Evolutionary conservation across 2,888 invertebrate genomes (phyloP), one percentile per base, ranked within the genome.

Genomic region (Villa cingulata): DNA sequence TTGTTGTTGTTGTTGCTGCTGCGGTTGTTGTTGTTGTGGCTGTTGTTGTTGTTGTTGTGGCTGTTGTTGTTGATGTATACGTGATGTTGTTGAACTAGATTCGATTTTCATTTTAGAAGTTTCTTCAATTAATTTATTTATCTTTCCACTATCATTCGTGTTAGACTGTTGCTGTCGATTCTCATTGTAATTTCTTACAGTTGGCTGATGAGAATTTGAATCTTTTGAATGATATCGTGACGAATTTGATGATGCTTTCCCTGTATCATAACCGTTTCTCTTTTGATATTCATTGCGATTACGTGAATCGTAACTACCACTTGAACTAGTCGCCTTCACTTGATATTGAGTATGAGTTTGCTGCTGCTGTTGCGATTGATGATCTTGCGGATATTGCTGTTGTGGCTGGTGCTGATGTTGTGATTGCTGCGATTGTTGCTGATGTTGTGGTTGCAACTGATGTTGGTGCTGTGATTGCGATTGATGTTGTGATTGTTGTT

Each of bases 21-120:
- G 14, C 20, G 72, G 53, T 29, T 42, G 44, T 19, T 27, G 39
- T 14, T 14, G 14, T 20, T 43, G 42, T 15, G 32, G 36, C 40
- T 46, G 48, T 41, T 46, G 46, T 51, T 37, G 18, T 27, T 37
- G 20, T 2, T 36, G 14, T 16, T 72, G 53, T 69, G 42, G 43
- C 38, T 43, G 32, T 46, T 55, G 37, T 43, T 43, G 29, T 17
- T 37, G 45, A 5, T 51, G 51, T 62, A 53, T 46, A 18, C 49
- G 32, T 27, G 59, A 47, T 53, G 48, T 6, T 27, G 55, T 27
- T 15, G 41, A 40, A 23, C 36, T 23, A 5, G 48, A 40, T 37
- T 53, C 58, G 49, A 58, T 55, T 56, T 62, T 62, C 20, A 66
- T 46, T 52, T 63, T 64, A 2, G 61, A 56, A 7, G 64, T 59